Conservation (phyloP, 2,888 invertebrate species). For the Diplolepis rosae region DNA sequence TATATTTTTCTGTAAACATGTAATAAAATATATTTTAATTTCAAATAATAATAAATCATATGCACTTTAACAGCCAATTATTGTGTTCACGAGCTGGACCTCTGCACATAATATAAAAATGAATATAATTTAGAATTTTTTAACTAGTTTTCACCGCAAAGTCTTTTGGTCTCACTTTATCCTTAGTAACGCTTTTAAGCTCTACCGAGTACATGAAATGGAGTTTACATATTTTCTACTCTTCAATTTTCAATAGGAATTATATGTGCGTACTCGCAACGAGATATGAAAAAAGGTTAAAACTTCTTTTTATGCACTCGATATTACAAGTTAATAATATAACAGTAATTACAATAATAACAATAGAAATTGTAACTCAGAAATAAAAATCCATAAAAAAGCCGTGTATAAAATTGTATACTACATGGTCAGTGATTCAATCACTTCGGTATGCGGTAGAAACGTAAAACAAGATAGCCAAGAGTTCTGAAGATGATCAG, state of each 20-base stretch:
- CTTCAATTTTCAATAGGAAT: slow-evolving; percentile 58
- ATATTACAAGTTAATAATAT: slow-evolving; percentile 8
- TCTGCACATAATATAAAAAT: not conserved
- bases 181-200: slow-evolving; percentile 41
- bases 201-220: slow-evolving; percentile 40
- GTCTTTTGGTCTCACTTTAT: slow-evolving; percentile 56
- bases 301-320: slow-evolving; percentile 31
- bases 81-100: not conserved
- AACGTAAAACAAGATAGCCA: slow-evolving; percentile 84
- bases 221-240: too few species aligned
- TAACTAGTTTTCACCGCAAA: slow-evolving; percentile 52
- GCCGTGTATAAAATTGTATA: slow-evolving; percentile 56
- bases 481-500: slow-evolving; percentile 82
- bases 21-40: slow-evolving; percentile 2
- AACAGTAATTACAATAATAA: slow-evolving; percentile 35
- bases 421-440: slow-evolving; percentile 55
- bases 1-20: not conserved
- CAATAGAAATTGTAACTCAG: slow-evolving; percentile 28
- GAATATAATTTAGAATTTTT: not conserved
- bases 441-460: slow-evolving; percentile 81
- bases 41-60: not conserved
- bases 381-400: slow-evolving; percentile 36
- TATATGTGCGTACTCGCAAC: slow-evolving; percentile 49
- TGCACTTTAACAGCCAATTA: not conserved
- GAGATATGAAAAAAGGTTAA: slow-evolving; percentile 45